Percentiles rank a stretch among this genome's conserved stretches.
phyloP scores from a whole-genome alignment of 2,113 vertebrate genomes.

The Tursiops truncatus region DNA sequence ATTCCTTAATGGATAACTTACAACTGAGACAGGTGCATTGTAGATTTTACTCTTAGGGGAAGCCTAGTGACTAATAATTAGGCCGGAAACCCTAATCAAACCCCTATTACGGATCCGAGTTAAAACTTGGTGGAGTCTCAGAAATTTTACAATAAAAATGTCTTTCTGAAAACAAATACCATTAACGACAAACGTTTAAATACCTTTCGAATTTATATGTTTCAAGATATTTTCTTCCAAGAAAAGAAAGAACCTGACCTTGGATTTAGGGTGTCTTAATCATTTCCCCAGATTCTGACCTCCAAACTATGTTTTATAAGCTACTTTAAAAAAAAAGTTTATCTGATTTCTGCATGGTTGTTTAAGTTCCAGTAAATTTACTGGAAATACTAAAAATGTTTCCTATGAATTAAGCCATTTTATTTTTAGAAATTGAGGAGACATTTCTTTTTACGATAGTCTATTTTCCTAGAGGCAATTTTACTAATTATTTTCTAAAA shows the following conservation, averaged over 20 bases:
- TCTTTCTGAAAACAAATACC: not conserved
- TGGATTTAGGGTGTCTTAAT: not conserved
- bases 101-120: not conserved
- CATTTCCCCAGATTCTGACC: not conserved
- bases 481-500: not conserved
- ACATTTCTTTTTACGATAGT: not conserved
- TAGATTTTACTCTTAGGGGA: not conserved
- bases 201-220: not conserved
- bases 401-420: not conserved
- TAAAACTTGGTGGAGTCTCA: not conserved
- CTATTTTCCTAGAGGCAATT: constrained; percentile 6
- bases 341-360: not conserved
- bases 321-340: not conserved
- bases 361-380: not conserved
- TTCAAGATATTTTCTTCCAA: constrained; percentile 8
- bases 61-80: not conserved
- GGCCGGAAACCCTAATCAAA: not conserved
- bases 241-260: not conserved
- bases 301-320: not conserved
- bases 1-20: not conserved
- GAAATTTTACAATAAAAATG: not conserved
- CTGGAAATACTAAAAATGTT: not conserved
- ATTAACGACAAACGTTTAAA: not conserved
- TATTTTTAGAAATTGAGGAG: not conserved
- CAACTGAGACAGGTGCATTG: not conserved